Percentiles rank a stretch among this genome's conserved stretches.
Evolutionary conservation across 2,888 invertebrate species (phyloP).

Genomic region (Anticlea derivata): DNA sequence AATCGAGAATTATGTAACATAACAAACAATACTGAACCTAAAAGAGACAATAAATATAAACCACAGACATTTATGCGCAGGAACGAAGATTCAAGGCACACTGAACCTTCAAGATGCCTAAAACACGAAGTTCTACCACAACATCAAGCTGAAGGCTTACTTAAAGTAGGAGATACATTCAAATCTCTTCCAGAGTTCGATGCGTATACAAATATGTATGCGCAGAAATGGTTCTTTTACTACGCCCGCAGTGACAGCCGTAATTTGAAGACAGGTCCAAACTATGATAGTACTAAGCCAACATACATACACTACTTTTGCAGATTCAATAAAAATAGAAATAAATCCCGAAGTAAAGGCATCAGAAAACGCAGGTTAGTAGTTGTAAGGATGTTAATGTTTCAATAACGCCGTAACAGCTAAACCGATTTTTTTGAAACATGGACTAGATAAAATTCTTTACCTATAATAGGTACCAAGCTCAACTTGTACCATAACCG

Average conservation of each 20-base stretch:
- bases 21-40: not conserved
- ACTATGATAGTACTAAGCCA: not conserved
- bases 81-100: too few relatives aligned
- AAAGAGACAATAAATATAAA: too few relatives aligned
- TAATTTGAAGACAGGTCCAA: not conserved
- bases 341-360: constrained; percentile 10
- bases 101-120: not conserved
- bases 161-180: constrained; percentile 4
- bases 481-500: too few relatives aligned
- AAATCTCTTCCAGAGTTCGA: constrained; percentile 9
- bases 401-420: too few relatives aligned
- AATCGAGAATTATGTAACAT: too few relatives aligned
- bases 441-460: too few relatives aligned
- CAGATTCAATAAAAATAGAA: constrained; percentile 1
- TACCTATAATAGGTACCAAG: too few relatives aligned
- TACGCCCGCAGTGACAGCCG: constrained; percentile 5
- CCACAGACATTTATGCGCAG: too few relatives aligned
- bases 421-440: too few relatives aligned
- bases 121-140: constrained; percentile 11
- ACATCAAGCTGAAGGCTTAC: constrained; percentile 11
- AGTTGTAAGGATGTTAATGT: not conserved
- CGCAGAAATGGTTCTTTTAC: constrained; percentile 19
- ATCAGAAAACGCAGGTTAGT: constrained; percentile 17
- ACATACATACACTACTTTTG: not conserved
- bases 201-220: constrained; percentile 4